Percentiles rank a stretch among this genome's conserved stretches.
Evolutionary conservation across 2,113 vertebrate species (phyloP).

Genomic region (Misgurnus mizolepis): DNA sequence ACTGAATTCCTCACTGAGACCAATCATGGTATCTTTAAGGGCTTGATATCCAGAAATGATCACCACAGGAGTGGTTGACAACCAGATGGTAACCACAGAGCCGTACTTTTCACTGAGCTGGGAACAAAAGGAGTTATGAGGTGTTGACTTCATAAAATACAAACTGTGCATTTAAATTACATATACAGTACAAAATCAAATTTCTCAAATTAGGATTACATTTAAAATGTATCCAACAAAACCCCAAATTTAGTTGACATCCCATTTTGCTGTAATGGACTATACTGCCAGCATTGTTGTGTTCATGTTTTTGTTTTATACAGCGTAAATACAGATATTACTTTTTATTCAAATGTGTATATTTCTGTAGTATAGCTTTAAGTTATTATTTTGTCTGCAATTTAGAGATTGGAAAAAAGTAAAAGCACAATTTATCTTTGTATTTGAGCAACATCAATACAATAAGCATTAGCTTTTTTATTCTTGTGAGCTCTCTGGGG

Average conservation of each 20-base stretch:
- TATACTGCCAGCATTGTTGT: no score
- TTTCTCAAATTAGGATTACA: not conserved
- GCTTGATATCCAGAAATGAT: slow-evolving; percentile 58
- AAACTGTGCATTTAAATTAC: not conserved
- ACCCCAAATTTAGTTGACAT: no score
- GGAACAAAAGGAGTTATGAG: not conserved
- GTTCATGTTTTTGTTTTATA: no score
- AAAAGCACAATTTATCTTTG: not conserved
- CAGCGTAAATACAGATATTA: no score
- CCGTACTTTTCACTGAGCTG: slow-evolving; percentile 60
- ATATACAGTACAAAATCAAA: not conserved
- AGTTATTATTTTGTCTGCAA: not conserved
- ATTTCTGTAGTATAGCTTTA: no score
- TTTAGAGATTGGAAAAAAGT: no score
- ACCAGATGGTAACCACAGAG: slow-evolving; percentile 59
- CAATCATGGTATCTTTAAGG: slow-evolving; percentile 57
- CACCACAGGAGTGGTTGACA: slow-evolving; percentile 56
- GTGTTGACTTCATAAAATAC: not conserved
- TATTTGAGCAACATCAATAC: not conserved
- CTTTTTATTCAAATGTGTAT: no score
- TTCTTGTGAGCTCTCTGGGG: not conserved
- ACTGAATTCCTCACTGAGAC: slow-evolving; percentile 58
- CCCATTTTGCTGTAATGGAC: no score
- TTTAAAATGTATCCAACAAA: no score
- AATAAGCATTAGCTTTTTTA: not conserved